Evolutionary conservation across 2,888 invertebrate species (phyloP), one percentile per base, ranked within the genome.

Genomic region (Ophioninae sp.): DNA sequence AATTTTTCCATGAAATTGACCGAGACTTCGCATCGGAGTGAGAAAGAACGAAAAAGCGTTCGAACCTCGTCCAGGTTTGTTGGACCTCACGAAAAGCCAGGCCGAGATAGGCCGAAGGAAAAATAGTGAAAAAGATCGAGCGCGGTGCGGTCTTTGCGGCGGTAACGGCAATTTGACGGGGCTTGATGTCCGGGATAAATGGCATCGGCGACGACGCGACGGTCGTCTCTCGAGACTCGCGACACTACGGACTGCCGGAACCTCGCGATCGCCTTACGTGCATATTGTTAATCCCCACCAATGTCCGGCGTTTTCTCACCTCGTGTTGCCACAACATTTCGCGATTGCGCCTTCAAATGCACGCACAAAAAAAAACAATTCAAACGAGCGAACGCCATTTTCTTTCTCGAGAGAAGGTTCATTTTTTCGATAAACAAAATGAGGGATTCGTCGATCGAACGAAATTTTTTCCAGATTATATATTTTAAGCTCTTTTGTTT

Each of bases 201-300:
- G 57, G 77, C 83, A 83, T 83, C 74, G 44, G 83, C 83, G 62
- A 37, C 23, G 61, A 65, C 74, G 50, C 74, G 57, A n/a, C 44
- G 68, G 17, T 70, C 68, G 39, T 74, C 81, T 83, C 59, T 65
- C 61, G 56, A 73, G 82, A 86, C 79, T 78, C 70, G 74, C 79
- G 70, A 83, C 50, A 84, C 50, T 50, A 85, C 75, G 62, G 44
- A 86, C 87, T 85, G 85, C 64, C 73, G 50, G 17, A 57, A 61
- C 21, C 30, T 50, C 50, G 41, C 68, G 67, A 83, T 86, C 79
- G 79, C 13, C 50, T 50, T 10, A 64, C 79, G 82, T 84, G 59
- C 80, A 72, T 72, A 81, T 85, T 77, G 62, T 69, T 77, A 70
- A 83, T 79, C 86, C 86, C 85, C 83, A 79, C 83, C 62, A 50